Conservation (phyloP, 2,888 invertebrate species). For the Caradrina clavipalpis region DNA sequence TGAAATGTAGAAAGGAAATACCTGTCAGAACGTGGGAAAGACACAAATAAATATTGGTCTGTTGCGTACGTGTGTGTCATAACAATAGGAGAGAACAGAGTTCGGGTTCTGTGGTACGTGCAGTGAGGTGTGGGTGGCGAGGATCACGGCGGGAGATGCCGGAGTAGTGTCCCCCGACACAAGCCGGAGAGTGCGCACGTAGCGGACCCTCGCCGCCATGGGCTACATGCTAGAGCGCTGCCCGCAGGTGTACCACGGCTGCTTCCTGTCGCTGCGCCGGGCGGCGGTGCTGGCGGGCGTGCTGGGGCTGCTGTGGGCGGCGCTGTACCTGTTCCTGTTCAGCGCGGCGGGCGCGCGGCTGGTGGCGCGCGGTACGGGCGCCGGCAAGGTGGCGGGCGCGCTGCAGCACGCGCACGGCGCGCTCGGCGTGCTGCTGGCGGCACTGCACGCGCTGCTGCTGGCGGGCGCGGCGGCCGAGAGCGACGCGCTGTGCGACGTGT, state of each 20-base stretch:
- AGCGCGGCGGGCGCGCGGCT: constrained; percentile 51
- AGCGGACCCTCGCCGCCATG: constrained; percentile 56
- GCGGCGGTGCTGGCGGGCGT: constrained; percentile 63
- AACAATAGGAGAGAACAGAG: background rate
- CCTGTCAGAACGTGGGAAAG: too few relatives aligned
- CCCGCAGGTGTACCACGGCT: constrained; percentile 68
- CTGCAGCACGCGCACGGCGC: constrained; percentile 67
- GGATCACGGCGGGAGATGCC: background rate
- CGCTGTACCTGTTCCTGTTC: constrained; percentile 59
- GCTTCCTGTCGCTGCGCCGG: constrained; percentile 58
- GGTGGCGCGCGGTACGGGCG: constrained; percentile 49
- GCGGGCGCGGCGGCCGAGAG: constrained; percentile 58
- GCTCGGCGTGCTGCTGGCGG: constrained; percentile 68
- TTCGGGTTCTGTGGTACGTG: background rate
- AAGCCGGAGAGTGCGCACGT: too few relatives aligned
- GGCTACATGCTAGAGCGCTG: constrained; percentile 69
- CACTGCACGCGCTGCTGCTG: constrained; percentile 67
- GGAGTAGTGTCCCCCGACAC: background rate
- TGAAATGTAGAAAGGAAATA: too few relatives aligned
- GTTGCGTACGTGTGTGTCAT: constrained; percentile 9
- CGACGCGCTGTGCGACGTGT: constrained; percentile 71
- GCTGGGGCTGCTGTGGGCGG: constrained; percentile 65
- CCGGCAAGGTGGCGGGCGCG: constrained; percentile 30
- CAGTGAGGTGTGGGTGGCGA: background rate
- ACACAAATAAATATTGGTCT: too few relatives aligned